These are phyloP conservation scores for Drosophila imparisetae DNA, from an alignment of 2,888 invertebrate genomes.

Conservation along the genomic window DNA sequence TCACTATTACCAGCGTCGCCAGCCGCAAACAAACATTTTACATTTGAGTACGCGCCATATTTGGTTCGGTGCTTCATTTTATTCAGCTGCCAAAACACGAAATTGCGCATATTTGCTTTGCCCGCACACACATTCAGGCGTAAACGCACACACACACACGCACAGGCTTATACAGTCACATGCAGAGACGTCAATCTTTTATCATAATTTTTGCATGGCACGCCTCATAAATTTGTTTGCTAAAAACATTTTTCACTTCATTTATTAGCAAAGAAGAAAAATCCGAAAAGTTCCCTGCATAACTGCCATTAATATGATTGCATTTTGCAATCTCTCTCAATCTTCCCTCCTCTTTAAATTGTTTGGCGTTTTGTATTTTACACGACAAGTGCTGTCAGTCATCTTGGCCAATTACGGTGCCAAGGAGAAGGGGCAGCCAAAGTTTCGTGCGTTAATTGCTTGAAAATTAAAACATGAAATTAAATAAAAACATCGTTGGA, in stretches of 20 bases:
- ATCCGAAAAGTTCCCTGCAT: neutral
- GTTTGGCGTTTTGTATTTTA: conserved; percentile 24
- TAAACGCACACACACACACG: conserved; percentile 10
- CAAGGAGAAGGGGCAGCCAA: neutral
- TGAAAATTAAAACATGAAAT: conserved; percentile 78
- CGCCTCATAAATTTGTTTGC: conserved; percentile 78
- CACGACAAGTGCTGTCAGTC: conserved; percentile 43
- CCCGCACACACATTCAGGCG: conserved; percentile 18
- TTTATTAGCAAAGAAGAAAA: conserved; percentile 62
- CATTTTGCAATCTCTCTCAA: conserved; percentile 19
- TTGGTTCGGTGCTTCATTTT: conserved; percentile 67
- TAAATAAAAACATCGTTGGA: conserved; percentile 78
- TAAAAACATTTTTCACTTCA: conserved; percentile 77
- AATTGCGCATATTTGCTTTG: conserved; percentile 77
- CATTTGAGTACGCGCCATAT: conserved; percentile 78
- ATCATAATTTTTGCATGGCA: conserved; percentile 71
- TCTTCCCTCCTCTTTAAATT: conserved; percentile 21
- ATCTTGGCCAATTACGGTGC: conserved; percentile 53
- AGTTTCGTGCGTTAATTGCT: conserved; percentile 75
- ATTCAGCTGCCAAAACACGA: conserved; percentile 75
- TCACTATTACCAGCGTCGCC: conserved; percentile 4
- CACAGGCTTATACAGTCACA: conserved; percentile 7
- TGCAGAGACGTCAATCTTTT: conserved; percentile 60
- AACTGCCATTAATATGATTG: conserved; percentile 28
- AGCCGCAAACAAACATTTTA: conserved; percentile 78